Percentiles rank a stretch among this genome's conserved stretches.
Conservation (phyloP, 2,113 vertebrate genomes). For the Motacilla alba region DNA sequence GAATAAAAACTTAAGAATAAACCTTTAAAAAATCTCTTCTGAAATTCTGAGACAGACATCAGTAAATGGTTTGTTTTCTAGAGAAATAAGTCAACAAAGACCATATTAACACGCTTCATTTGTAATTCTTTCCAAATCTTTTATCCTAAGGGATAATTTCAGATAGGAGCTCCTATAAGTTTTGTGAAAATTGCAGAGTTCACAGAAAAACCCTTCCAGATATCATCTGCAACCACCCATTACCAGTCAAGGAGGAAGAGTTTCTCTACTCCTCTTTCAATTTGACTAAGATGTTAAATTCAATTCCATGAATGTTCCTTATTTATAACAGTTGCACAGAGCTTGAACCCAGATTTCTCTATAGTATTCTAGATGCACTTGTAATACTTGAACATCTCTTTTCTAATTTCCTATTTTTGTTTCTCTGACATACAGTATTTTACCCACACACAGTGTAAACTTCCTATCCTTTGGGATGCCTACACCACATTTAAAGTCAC, state of each 20-base stretch:
- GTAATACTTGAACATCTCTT: neutral
- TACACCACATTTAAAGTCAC: neutral
- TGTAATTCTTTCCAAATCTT: neutral
- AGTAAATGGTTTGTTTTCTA: neutral
- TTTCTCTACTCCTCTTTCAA: neutral
- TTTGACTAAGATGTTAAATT: neutral
- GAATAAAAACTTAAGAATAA: neutral
- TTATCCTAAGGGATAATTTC: neutral
- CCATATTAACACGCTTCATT: neutral
- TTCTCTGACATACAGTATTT: neutral
- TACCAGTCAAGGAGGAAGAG: neutral
- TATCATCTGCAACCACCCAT: neutral
- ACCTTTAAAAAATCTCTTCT: neutral
- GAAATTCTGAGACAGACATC: neutral
- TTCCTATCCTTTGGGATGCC: neutral
- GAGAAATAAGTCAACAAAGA: neutral
- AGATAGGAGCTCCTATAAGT: neutral
- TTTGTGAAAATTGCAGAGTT: neutral
- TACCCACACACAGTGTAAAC: neutral
- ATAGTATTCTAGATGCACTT: neutral
- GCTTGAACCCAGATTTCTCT: neutral
- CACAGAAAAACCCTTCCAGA: neutral
- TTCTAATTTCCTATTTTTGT: neutral
- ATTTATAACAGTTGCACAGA: neutral
- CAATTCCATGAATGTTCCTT: neutral